Evolutionary conservation across 2,797 vertebrate genomes (phyloP).

Genomic region (Carduelis carduelis): DNA sequence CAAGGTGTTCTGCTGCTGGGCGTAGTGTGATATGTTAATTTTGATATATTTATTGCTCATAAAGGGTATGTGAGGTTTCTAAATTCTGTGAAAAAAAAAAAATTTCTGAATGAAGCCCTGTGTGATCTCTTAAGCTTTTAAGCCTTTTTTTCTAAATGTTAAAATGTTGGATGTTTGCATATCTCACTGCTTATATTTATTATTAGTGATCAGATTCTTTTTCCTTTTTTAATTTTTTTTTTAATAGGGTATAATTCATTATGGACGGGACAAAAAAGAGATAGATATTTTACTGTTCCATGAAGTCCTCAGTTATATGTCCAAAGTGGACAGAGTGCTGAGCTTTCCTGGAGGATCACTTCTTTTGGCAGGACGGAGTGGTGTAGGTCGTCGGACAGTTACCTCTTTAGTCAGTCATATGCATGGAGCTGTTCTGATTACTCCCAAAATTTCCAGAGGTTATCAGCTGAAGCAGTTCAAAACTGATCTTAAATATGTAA

Average conservation of each 20-base stretch:
- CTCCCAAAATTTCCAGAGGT: slow-evolving; percentile 89
- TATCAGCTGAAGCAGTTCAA: slow-evolving; percentile 93
- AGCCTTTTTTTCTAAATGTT: not conserved
- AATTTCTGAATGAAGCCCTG: not conserved
- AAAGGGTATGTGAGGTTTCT: not conserved
- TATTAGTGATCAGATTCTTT: not conserved
- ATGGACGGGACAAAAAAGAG: slow-evolving; percentile 90
- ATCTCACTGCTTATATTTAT: not conserved
- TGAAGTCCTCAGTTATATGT: slow-evolving; percentile 90
- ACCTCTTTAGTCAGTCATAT: slow-evolving; percentile 91
- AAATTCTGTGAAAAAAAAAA: not conserved
- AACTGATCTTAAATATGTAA: slow-evolving; percentile 91
- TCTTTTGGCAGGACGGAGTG: slow-evolving; percentile 90
- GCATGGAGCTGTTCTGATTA: slow-evolving; percentile 87
- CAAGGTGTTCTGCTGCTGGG: not conserved
- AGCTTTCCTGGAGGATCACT: slow-evolving; percentile 91
- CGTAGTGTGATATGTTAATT: not conserved
- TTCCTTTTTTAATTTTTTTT: not conserved
- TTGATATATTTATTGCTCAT: not conserved
- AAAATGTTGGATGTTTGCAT: not conserved
- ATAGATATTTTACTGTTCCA: slow-evolving; percentile 90
- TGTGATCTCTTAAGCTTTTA: not conserved
- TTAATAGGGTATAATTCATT: slow-evolving; percentile 88
- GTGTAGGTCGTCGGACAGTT: slow-evolving; percentile 90
- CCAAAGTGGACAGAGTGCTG: slow-evolving; percentile 89